These are phyloP conservation scores for Microctonus brassicae DNA, from an alignment of 2,888 invertebrate genomes.

Conservation along the genomic window DNA sequence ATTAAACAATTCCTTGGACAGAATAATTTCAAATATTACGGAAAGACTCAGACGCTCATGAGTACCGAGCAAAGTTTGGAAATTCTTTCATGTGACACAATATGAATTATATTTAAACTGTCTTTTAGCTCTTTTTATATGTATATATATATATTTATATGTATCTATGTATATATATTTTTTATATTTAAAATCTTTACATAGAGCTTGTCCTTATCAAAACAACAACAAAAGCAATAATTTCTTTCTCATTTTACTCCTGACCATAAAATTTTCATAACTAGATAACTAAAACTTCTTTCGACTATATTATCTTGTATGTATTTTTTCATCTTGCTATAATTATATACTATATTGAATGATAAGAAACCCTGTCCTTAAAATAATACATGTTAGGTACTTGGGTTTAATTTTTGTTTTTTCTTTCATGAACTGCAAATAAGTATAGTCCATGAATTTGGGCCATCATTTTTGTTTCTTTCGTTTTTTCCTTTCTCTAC, in stretches of 20 bases:
- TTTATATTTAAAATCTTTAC: slow-evolving; percentile 2
- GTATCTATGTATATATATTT: background rate
- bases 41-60: background rate
- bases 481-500: too few species aligned
- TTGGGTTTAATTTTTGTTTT: background rate
- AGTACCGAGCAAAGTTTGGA: background rate
- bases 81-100: background rate
- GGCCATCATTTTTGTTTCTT: background rate
- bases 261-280: slow-evolving; percentile 14
- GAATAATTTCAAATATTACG: background rate
- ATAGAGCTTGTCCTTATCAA: background rate
- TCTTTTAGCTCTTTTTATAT: background rate
- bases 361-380: background rate
- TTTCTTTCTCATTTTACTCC: background rate
- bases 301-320: background rate
- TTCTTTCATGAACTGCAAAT: background rate
- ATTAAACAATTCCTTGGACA: background rate
- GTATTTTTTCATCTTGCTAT: background rate
- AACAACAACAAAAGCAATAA: slow-evolving; percentile 5
- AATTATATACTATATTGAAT: background rate
- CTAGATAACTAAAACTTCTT: slow-evolving; percentile 1
- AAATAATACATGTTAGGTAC: background rate
- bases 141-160: background rate
- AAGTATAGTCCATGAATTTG: background rate
- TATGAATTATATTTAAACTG: background rate